Conservation (phyloP, 2,113 vertebrate species). For the Porphyrio hochstetteri region DNA sequence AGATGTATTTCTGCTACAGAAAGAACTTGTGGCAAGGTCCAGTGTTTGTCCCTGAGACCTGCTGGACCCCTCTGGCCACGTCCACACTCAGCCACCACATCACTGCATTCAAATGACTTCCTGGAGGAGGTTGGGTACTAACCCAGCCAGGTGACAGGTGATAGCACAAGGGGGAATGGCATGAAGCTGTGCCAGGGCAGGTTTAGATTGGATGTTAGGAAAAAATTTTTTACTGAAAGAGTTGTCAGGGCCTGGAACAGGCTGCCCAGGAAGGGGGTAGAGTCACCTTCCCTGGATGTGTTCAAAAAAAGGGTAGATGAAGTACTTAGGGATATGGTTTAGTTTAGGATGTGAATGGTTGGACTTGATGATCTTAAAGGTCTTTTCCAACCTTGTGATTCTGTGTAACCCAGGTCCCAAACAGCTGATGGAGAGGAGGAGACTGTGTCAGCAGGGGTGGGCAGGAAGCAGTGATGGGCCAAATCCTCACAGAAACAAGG, state of each 20-base stretch:
- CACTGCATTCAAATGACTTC: background rate
- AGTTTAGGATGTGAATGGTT: too few relatives aligned
- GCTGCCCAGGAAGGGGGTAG: too few relatives aligned
- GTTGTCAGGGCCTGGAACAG: too few relatives aligned
- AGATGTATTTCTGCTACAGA: background rate
- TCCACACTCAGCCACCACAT: background rate
- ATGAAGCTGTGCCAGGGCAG: too few relatives aligned
- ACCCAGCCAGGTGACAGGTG: background rate
- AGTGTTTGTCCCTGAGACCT: background rate
- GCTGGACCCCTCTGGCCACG: background rate
- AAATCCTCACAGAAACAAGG: background rate
- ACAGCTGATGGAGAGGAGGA: background rate
- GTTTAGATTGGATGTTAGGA: too few relatives aligned
- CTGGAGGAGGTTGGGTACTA: background rate
- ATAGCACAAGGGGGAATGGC: too few relatives aligned
- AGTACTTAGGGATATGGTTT: too few relatives aligned
- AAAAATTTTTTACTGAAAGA: too few relatives aligned
- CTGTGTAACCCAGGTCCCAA: background rate
- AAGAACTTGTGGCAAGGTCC: background rate
- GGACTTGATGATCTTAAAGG: too few relatives aligned
- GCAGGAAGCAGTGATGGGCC: background rate
- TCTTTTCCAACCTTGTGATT: too few relatives aligned
- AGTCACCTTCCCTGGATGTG: too few relatives aligned
- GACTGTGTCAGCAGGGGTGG: background rate
- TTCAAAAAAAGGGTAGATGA: too few relatives aligned